A percentile compares a stretch with the other conserved stretches of the same genome.
Evolutionary conservation across 2,797 vertebrate genomes (phyloP).

Genomic region (Sphenopsis melanotis): DNA sequence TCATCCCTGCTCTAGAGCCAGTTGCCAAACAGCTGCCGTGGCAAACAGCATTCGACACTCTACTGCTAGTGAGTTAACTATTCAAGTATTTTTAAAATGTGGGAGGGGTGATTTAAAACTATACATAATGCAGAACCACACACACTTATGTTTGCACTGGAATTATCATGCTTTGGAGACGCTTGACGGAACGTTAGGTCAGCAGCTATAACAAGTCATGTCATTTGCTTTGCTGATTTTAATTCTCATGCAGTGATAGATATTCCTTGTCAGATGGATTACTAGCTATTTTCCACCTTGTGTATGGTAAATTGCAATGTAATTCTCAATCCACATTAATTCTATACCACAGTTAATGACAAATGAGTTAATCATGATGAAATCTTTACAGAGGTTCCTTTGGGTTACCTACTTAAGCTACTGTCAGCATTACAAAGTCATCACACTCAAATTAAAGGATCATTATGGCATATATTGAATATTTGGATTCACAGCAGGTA

Average conservation of each 20-base stretch:
- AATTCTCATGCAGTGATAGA: not conserved
- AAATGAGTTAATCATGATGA: conserved; percentile 47
- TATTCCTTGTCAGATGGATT: conserved; percentile 15
- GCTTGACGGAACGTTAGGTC: not conserved
- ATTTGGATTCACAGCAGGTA: conserved; percentile 43
- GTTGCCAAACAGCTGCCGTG: conserved; percentile 29
- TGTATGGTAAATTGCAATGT: not conserved
- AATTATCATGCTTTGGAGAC: not conserved
- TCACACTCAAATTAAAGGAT: conserved; percentile 30
- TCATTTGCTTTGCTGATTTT: conserved; percentile 32
- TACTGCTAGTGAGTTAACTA: not conserved
- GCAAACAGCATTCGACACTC: not conserved
- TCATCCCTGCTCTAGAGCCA: not conserved
- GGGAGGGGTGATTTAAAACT: not conserved
- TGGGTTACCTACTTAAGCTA: conserved; percentile 25
- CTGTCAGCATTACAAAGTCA: not conserved
- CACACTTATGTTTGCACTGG: not conserved
- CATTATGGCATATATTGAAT: conserved; percentile 10
- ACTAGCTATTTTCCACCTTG: not conserved
- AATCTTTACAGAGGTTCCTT: conserved; percentile 29
- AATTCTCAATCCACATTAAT: conserved; percentile 29
- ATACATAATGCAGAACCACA: not conserved
- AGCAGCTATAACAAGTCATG: conserved; percentile 12
- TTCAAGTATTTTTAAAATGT: not conserved
- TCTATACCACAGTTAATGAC: conserved; percentile 12